Evolutionary conservation across 2,888 invertebrate species (phyloP).

Genomic region (Polydrusus pterygomalis): DNA sequence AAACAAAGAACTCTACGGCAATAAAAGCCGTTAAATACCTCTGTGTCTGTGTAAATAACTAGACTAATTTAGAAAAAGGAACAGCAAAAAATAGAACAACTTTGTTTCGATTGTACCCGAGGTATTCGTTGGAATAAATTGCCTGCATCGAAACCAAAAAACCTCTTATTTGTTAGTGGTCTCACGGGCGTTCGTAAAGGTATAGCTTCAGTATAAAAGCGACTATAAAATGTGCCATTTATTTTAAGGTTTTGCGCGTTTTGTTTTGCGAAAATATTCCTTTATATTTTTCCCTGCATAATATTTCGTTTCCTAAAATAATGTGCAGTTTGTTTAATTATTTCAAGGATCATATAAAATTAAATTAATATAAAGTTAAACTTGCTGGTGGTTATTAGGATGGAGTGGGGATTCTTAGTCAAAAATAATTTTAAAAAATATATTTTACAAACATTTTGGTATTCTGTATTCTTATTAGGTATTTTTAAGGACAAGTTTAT

Average conservation of each 20-base stretch:
- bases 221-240: conserved; percentile 8
- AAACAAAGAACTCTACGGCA: background rate
- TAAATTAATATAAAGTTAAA: too few relatives aligned
- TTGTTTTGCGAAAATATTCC: conserved; percentile 11
- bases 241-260: conserved; percentile 17
- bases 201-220: background rate
- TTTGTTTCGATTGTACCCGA: conserved; percentile 20
- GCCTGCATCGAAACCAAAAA: conserved; percentile 30
- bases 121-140: conserved; percentile 31
- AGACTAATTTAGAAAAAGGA: conserved; percentile 10
- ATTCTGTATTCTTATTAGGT: too few relatives aligned
- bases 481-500: too few relatives aligned
- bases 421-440: too few relatives aligned
- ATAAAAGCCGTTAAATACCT: conserved; percentile 11
- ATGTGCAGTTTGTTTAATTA: too few relatives aligned
- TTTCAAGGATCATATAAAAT: too few relatives aligned
- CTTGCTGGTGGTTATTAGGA: too few relatives aligned
- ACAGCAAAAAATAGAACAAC: conserved; percentile 20
- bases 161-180: conserved; percentile 39
- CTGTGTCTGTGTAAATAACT: conserved; percentile 5
- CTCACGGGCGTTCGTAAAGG: conserved; percentile 27
- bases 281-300: conserved; percentile 7
- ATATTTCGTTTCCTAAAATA: background rate
- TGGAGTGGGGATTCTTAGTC: too few relatives aligned
- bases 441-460: too few relatives aligned